Conservation (phyloP, 1,140 invertebrate species). For the Drosophila varians region DNA sequence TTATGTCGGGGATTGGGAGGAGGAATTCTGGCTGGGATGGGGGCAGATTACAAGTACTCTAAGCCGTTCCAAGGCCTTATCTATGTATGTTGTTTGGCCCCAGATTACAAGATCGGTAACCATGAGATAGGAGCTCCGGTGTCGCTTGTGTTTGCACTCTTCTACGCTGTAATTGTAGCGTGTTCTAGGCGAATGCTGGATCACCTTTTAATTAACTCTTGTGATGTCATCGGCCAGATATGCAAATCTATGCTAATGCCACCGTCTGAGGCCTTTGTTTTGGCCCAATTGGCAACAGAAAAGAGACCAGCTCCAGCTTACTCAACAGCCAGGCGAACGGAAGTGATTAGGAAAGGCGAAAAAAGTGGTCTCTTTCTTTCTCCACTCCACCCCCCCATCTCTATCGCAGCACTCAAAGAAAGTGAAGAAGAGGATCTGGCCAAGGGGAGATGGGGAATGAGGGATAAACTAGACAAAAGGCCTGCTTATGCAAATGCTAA, state of each 20-base stretch:
- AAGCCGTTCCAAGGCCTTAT: constrained; percentile 17
- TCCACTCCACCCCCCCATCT: neutral
- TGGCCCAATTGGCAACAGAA: constrained; percentile 41
- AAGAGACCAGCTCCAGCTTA: constrained; percentile 52
- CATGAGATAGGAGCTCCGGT: constrained; percentile 10
- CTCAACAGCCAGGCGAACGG: constrained; percentile 63
- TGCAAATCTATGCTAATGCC: constrained; percentile 45
- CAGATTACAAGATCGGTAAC: constrained; percentile 32
- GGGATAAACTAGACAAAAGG: constrained; percentile 60
- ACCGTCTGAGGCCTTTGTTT: constrained; percentile 31
- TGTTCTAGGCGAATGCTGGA: constrained; percentile 9
- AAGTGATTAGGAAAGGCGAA: constrained; percentile 72
- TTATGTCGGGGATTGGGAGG: constrained; percentile 9
- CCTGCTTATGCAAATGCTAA: constrained; percentile 69
- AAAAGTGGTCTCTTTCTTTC: constrained; percentile 10
- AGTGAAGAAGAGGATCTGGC: constrained; percentile 59
- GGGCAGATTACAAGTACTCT: constrained; percentile 18
- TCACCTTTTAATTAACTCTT: constrained; percentile 25
- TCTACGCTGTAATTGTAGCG: neutral
- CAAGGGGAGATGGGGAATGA: neutral
- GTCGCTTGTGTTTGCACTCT: too few species aligned
- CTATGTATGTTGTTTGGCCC: constrained; percentile 9
- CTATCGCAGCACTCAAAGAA: constrained; percentile 34
- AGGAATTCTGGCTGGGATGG: constrained; percentile 17
- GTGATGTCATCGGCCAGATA: constrained; percentile 40